Base-by-base conservation (phyloP, 2,797 vertebrate species). In the Poecilia wingei region DNA sequence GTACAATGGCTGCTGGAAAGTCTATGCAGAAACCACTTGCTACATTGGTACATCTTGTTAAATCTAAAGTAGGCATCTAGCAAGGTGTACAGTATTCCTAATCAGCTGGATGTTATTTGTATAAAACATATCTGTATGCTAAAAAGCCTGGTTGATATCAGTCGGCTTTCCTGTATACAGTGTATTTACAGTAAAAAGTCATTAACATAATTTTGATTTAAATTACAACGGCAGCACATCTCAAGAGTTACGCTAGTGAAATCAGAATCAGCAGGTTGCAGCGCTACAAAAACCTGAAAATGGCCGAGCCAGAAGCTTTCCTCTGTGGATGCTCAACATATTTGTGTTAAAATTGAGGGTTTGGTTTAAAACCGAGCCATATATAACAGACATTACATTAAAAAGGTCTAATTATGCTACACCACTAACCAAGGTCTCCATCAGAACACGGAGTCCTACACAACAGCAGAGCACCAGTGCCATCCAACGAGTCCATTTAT, bases 381-480 rank as follows among this genome's bases (percentile, higher is more conserved):
- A 70, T 73, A 77, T 87, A 28, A 73, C 20, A 68, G 72, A 25
- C 64, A 20, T 82, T 46, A 79, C 55, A 66, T 78, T 78, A 72
- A 83, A 85, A 33, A 49, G 1, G 9, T 86, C 72, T 88, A 79
- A 88, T 89, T 84, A 77, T 83, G 82, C 55, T 71, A 36, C 85
- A 81, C 64, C 46, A 16, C 80, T 20, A 39, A 82, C 82, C 59
- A 57, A 72, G 66, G 74, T 70, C 72, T 66, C 59, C 64, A 74
- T 80, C 72, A 81, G 68, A 72, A 61, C 72, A 77, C 77, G 70
- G 84, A 51, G 59, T 53, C 61, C 66, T 28, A 8, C 80, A 87
- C 78, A 70, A 46, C 41, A 28, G 36, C 36, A 12, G 64, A 41
- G 43, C 46, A 84, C 77, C 82, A 81, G 79, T 72, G 73, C 55